Percentiles rank a stretch among this genome's conserved stretches.
Conservation (phyloP, 2,113 vertebrate species). For the Pogonocichla stellata region DNA sequence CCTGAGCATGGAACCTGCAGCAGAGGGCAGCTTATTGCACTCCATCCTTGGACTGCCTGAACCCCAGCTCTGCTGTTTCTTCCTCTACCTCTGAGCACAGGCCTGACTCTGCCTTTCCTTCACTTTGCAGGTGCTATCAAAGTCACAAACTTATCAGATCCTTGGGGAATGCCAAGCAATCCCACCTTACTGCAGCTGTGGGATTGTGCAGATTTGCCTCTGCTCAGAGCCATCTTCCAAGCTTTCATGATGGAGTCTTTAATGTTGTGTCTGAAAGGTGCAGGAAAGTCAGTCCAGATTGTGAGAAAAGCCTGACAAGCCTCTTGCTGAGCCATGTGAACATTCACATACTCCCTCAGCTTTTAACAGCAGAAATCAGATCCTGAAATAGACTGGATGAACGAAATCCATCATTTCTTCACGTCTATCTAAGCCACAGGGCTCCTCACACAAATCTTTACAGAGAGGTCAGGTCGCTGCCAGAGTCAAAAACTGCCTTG, state of each 20-base stretch:
- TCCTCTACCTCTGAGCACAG: background rate
- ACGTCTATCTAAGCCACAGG: background rate
- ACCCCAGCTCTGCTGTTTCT: background rate
- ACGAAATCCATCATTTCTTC: rapidly evolving
- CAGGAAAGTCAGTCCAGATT: background rate
- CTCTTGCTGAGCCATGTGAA: background rate
- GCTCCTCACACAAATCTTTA: background rate
- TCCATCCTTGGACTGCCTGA: background rate
- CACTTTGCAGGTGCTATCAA: background rate
- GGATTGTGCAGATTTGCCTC: background rate
- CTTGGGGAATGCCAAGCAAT: background rate
- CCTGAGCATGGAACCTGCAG: background rate
- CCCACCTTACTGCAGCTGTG: background rate
- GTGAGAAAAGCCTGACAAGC: background rate
- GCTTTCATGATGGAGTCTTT: background rate
- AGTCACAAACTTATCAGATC: background rate
- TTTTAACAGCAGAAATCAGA: background rate
- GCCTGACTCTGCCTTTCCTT: background rate
- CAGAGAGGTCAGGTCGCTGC: background rate
- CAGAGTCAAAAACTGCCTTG: background rate
- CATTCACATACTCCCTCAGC: background rate
- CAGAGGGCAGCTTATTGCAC: background rate
- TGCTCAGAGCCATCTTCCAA: background rate
- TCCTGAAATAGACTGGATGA: background rate
- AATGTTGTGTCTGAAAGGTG: background rate